Percentiles rank a stretch among this genome's conserved stretches.
phyloP scores from a whole-genome alignment of 1,140 invertebrate genomes.

The Nomia melanderi region DNA sequence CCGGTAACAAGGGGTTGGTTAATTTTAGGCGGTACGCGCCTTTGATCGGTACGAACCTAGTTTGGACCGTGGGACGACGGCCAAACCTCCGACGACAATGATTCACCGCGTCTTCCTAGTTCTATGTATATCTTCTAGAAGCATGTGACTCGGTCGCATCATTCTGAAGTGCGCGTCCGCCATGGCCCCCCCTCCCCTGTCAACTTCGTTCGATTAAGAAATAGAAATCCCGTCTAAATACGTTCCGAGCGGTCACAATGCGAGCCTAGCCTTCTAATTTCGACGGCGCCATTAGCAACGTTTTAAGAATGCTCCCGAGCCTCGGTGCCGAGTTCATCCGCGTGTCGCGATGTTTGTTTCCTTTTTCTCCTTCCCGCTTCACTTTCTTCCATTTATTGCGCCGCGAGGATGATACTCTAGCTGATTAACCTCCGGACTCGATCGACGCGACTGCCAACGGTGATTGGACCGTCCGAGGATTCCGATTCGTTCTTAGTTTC shows the following conservation, averaged over 20 bases:
- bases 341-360: too few species aligned
- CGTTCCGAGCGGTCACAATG: not conserved
- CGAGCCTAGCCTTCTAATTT: not conserved
- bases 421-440: too few species aligned
- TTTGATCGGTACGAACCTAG: constrained; percentile 73
- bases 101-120: constrained; percentile 74
- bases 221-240: constrained; percentile 12
- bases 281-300: not conserved
- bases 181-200: not conserved
- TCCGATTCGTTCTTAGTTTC: too few species aligned
- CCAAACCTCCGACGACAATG: constrained; percentile 72
- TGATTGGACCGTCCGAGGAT: too few species aligned
- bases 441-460: too few species aligned
- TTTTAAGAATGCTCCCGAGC: not conserved
- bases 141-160: constrained; percentile 50
- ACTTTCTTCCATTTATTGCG: too few species aligned
- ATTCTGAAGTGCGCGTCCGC: constrained; percentile 20
- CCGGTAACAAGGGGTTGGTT: constrained; percentile 48
- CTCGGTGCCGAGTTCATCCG: not conserved
- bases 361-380: too few species aligned
- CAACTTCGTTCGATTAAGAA: not conserved
- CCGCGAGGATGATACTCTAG: too few species aligned
- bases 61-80: constrained; percentile 72
- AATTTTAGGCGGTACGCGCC: constrained; percentile 67
- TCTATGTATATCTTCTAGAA: constrained; percentile 68